These are phyloP conservation scores for Nezara viridula DNA, from an alignment of 2,888 invertebrate genomes.

Conservation along the genomic window DNA sequence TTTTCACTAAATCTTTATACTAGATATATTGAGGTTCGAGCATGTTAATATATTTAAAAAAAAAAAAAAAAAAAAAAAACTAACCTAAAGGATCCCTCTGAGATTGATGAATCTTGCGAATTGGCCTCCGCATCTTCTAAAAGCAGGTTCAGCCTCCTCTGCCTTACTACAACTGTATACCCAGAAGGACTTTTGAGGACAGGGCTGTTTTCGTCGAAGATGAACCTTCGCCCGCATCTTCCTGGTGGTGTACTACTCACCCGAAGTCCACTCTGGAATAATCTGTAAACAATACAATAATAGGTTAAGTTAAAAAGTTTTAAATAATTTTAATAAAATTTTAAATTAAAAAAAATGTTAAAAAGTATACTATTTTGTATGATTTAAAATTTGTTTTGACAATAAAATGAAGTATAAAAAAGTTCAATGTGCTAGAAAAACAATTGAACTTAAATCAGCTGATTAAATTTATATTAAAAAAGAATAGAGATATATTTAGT, in stretches of 20 bases:
- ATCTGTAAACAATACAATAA: slow-evolving; percentile 61
- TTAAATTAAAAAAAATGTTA: slow-evolving; percentile 32
- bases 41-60: too few relatives aligned
- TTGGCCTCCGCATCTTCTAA: slow-evolving; percentile 64
- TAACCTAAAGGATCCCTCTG: slow-evolving; percentile 49
- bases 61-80: background rate
- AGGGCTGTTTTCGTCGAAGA: slow-evolving; percentile 50
- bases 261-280: slow-evolving; percentile 63
- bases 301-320: background rate
- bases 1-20: too few relatives aligned
- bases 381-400: background rate
- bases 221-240: slow-evolving; percentile 48
- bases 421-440: too few relatives aligned
- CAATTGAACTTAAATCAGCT: background rate
- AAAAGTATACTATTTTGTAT: background rate
- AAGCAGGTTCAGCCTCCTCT: slow-evolving; percentile 66
- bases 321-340: background rate
- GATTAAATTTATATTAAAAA: background rate
- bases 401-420: background rate
- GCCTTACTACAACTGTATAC: slow-evolving; percentile 54
- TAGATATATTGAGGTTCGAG: too few relatives aligned
- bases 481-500: background rate
- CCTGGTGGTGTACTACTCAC: slow-evolving; percentile 64
- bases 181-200: slow-evolving; percentile 36
- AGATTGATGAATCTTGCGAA: slow-evolving; percentile 57